phyloP scores from a whole-genome alignment of 2,888 invertebrate species.

The Dolichopus griseipennis region DNA sequence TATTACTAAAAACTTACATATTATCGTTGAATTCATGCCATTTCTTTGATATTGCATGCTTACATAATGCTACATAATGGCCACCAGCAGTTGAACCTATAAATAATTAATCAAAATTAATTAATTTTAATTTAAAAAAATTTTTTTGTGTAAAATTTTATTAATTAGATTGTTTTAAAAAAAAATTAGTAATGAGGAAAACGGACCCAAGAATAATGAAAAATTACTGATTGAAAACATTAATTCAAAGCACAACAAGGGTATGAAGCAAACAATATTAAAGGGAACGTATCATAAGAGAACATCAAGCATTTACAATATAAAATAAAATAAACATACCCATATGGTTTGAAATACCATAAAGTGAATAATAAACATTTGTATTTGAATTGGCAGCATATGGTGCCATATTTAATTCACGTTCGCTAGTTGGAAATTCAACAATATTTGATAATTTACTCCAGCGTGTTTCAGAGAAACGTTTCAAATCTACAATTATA shows the following conservation, averaged over 20 bases:
- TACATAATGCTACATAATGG: slow-evolving; percentile 92
- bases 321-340: slow-evolving; percentile 45
- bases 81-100: slow-evolving; percentile 87
- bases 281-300: no score
- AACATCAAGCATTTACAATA: no score
- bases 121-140: no score
- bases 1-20: slow-evolving; percentile 50
- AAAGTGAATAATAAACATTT: slow-evolving; percentile 64
- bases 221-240: no score
- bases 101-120: no score
- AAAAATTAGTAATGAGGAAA: no score
- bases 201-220: no score
- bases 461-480: slow-evolving; percentile 83
- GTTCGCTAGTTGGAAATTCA: slow-evolving; percentile 69
- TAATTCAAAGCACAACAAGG: no score
- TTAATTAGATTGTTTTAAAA: not conserved
- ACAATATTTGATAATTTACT: slow-evolving; percentile 80
- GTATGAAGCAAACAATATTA: no score
- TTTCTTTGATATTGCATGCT: slow-evolving; percentile 74
- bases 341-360: slow-evolving; percentile 89
- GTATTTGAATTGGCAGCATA: slow-evolving; percentile 51
- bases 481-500: slow-evolving; percentile 59
- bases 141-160: no score
- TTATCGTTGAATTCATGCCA: slow-evolving; percentile 96
- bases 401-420: slow-evolving; percentile 63